Evolutionary conservation across 2,797 vertebrate genomes (phyloP), one percentile per base, ranked within the genome.

Genomic region (Alosa sapidissima): DNA sequence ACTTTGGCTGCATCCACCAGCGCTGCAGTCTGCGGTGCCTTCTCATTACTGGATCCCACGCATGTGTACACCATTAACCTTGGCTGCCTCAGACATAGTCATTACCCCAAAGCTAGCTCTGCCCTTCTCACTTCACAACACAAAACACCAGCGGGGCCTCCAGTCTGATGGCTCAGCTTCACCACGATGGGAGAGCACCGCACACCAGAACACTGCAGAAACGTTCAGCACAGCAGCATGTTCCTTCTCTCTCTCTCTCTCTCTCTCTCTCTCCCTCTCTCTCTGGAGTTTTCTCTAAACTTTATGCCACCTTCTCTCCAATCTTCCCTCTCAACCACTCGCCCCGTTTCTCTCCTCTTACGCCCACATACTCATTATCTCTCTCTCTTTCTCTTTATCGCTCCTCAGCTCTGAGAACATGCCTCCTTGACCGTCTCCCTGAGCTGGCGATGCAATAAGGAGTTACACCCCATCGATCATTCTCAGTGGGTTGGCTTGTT

Each of bases 51-150:
- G 91, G 88, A 89, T 84, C 90, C 88, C 87, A 87, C 55, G 87
- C 92, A 92, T 92, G 89, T 93, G 94, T 93, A 92, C 92, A 93
- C 92, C 93, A 94, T 95, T 95, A 95, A 95, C 94, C 94, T 95
- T 95, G 94, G 89, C 87, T 93, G 90, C 89, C 93, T 94, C 91
- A 92, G 92, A 93, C 92, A 92, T 87, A 91, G 92, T 93, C 93
- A 94, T 94, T 93, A 94, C 86, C 93, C 93, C 88, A 90, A 89
- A 94, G 94, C 93, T 86, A 90, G 85, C 1, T 55, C 88, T 93
- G 92, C 93, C 93, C 94, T 95, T 94, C 93, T 93, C 92, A 91
- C 93, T 94, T 92, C 93, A 92, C 88, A 91, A 86, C 91, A 92
- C 91, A 90, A 91, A 88, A 92, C 89, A 85, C 84, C 89, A 84